Evolutionary conservation across 2,113 vertebrate species (phyloP), one percentile per base, ranked within the genome.

Genomic region (Odontophorus gujanensis): DNA sequence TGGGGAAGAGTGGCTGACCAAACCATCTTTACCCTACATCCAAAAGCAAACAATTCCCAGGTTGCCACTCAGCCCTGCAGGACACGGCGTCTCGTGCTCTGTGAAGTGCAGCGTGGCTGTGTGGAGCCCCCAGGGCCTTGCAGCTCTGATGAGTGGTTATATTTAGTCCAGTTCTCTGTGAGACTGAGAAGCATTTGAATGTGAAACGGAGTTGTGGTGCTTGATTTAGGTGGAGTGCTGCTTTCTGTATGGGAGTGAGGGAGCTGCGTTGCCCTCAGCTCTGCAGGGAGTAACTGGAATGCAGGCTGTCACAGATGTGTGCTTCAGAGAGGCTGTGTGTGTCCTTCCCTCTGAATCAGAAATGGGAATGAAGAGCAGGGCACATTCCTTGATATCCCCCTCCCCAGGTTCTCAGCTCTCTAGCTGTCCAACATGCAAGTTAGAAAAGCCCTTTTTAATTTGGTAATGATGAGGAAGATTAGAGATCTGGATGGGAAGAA

Each of bases 11-110:
- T 7, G 10, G 30, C 65, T 81, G 71, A 42, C n/a, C 40, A 55
- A 77, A 67, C 65, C 40, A 53, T 17, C 59, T 42, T 72, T 55
- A 66, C 36, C 34, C 32, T n/a, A 4, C 40, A 38, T 25, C 72
- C 42, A 32, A 75, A 63, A 40, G 19, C 53, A 61, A n/a, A 45
- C 32, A 24, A 38, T 62, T 61, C 40, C 51, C 45, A 13, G n/a
- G 7, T 45, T 50, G 62, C 43, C 24, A 0, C 17, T 24, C 50
- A 8, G 55, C 2, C 2, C 38, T 26, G 11, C 48, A 2, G 30
- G 4, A 42, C 5, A 1, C 2, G 1, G 6, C 2, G 17, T 9
- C 67, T 62, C 5, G 0, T 48, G 30, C 26, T 25, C 45, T 34
- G 26, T 0, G 1, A 15, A 28, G n/a, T 71, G 20, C 13, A 4